Base-by-base conservation (phyloP, 2,888 invertebrate genomes). In the Calliphora vomitoria region DNA sequence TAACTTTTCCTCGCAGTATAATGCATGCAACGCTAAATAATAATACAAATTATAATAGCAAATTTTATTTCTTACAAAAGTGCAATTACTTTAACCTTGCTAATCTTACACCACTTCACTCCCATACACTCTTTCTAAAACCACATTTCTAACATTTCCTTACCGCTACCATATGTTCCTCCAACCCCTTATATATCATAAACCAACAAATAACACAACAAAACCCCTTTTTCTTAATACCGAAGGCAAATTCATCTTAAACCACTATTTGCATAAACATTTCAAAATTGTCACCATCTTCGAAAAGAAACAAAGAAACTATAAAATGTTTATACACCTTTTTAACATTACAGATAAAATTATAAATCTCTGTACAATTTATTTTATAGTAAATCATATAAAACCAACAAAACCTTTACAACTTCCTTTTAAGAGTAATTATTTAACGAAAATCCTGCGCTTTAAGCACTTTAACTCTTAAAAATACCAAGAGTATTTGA, bases 401-500 rank as follows among this genome's bases (percentile, higher is more conserved):
- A n/a, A 44, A 5, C 3, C 41, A 55, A 20, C 18, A 15, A 41
- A 53, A 5, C 13, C 13, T 8, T 20, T 8, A 44, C 4, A 6
- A n/a, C 20, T 60, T 60, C 20, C 8, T 50, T 50, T 50, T 35
- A 75, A 74, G 68, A 82, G 74, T 8, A 15, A 1, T 5, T n/a
- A 31, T 66, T 10, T 1, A 47, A n/a, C 0, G 10, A 13, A 8
- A 81, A n/a, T 20, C 78, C 64, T 78, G 83, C 83, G 83, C 78
- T n/a, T 0, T 47, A 5, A 15, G 3, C 0, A 18, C 0, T 8
- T 2, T 0, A 25, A 15, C 83, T 78, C 83, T 83, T 68, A 31
- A 18, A 13, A n/a, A 10, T 0, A 13, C 5, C 13, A 20, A 53
- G 18, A 60, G 50, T 25, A 20, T 38, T n/a, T 8, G 5, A 18